Percentiles rank a stretch among this genome's conserved stretches.
Evolutionary conservation across 1,140 invertebrate genomes (phyloP).

Genomic region (Drosophila rufa): DNA sequence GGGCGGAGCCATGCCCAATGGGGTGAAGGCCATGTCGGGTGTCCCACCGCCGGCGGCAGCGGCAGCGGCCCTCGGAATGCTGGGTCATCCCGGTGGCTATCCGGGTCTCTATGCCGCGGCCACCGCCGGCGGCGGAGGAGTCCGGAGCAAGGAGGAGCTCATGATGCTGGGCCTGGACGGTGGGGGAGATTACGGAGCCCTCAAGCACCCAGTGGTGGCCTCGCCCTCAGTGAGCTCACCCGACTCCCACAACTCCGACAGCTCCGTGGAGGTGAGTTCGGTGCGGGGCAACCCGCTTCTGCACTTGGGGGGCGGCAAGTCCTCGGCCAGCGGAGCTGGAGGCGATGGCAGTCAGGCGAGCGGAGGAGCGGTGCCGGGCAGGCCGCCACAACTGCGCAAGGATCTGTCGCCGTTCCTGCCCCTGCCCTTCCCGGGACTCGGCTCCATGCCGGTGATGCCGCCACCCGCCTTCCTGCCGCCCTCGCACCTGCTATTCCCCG

Average conservation of each 20-base stretch:
- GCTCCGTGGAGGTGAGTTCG: constrained; percentile 87
- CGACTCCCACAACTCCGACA: constrained; percentile 91
- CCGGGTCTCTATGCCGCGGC: constrained; percentile 83
- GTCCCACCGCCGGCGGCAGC: constrained; percentile 79
- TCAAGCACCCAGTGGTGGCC: constrained; percentile 85
- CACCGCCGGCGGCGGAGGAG: constrained; percentile 31
- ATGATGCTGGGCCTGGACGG: constrained; percentile 88
- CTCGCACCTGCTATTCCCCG: constrained; percentile 88
- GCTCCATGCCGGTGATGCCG: constrained; percentile 88
- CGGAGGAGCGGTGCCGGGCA: constrained; percentile 77
- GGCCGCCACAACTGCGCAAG: constrained; percentile 86
- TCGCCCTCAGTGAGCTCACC: constrained; percentile 91
- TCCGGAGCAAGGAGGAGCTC: constrained; percentile 88
- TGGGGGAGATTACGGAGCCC: constrained; percentile 84
- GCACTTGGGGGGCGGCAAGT: constrained; percentile 53
- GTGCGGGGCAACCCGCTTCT: constrained; percentile 85
- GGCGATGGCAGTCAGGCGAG: constrained; percentile 65
- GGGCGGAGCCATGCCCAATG: constrained; percentile 52
- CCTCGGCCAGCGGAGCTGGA: constrained; percentile 16
- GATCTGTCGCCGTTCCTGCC: constrained; percentile 86
- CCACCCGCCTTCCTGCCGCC: constrained; percentile 89
- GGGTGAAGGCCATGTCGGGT: constrained; percentile 51
- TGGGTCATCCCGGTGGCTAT: constrained; percentile 86
- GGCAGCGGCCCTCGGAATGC: constrained; percentile 77
- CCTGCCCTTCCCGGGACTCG: constrained; percentile 87